Percentiles rank a stretch among this genome's conserved stretches.
These are phyloP conservation scores for Sisyra terminalis DNA, from an alignment of 2,888 invertebrate genomes.

Conservation along the genomic window DNA sequence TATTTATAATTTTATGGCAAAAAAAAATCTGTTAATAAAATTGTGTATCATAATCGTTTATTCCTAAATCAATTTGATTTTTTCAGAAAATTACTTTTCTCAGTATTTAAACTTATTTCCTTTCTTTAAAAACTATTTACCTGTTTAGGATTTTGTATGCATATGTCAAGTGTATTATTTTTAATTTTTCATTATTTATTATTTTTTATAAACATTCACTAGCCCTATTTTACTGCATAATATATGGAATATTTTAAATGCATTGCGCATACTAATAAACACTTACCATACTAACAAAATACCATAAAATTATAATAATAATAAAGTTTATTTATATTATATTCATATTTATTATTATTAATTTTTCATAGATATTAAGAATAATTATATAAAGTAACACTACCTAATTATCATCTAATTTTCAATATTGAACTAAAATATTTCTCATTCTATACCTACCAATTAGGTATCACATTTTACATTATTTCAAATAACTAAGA, in stretches of 20 bases:
- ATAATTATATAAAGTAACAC: no score
- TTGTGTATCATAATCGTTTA: constrained; percentile 16
- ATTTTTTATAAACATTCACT: constrained; percentile 26
- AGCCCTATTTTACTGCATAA: constrained; percentile 23
- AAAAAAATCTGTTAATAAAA: neutral
- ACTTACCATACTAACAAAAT: constrained; percentile 8
- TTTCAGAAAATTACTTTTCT: no score
- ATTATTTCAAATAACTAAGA: neutral
- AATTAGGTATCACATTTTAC: constrained; percentile 7
- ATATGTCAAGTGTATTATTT: no score
- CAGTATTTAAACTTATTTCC: no score
- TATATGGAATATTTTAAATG: constrained; percentile 25
- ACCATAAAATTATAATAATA: constrained; percentile 3
- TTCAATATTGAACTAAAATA: neutral
- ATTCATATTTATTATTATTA: constrained; percentile 2
- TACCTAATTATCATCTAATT: no score
- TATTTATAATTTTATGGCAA: constrained; percentile 16
- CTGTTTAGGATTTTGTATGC: no score
- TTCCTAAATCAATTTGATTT: no score
- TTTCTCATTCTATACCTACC: constrained; percentile 5
- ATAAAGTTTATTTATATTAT: neutral
- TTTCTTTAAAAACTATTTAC: no score
- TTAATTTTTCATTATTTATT: constrained; percentile 20
- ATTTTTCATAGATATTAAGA: neutral
- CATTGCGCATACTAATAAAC: constrained; percentile 16